phyloP scores from a whole-genome alignment of 2,888 invertebrate genomes.

The Xylophagus ater region DNA sequence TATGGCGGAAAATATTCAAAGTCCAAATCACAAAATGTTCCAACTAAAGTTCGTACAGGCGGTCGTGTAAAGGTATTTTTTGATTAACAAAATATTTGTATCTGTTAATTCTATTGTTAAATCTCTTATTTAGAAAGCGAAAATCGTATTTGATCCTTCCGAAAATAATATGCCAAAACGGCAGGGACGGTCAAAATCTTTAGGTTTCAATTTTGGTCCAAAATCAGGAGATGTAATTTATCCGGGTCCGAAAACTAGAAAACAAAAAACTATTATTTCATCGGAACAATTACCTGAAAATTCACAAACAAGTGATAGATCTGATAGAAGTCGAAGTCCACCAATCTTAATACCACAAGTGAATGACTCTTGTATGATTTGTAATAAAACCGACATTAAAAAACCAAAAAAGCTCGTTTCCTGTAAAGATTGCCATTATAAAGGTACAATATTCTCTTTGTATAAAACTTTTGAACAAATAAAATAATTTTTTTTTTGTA shows the following conservation, averaged over 20 bases:
- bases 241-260: too few relatives aligned
- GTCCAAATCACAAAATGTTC: too few relatives aligned
- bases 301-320: too few relatives aligned
- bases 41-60: slow-evolving; percentile 35
- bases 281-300: too few relatives aligned
- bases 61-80: slow-evolving; percentile 32
- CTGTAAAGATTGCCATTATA: slow-evolving; percentile 12
- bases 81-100: neutral
- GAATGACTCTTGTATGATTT: slow-evolving; percentile 14
- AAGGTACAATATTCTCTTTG: slow-evolving; percentile 8
- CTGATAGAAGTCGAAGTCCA: too few relatives aligned
- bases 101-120: neutral
- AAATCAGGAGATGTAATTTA: too few relatives aligned
- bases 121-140: slow-evolving; percentile 51
- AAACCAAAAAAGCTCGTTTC: slow-evolving; percentile 10
- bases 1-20: too few relatives aligned
- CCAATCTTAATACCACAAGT: too few relatives aligned
- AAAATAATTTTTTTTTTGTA: slow-evolving; percentile 7
- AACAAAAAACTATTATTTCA: too few relatives aligned
- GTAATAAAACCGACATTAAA: slow-evolving; percentile 12
- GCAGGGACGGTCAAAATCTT: too few relatives aligned
- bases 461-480: slow-evolving; percentile 1
- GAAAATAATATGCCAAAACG: slow-evolving; percentile 62
- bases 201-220: too few relatives aligned
- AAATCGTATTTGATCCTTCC: slow-evolving; percentile 77